Base-by-base conservation (phyloP, 2,113 vertebrate genomes). In the Odontophorus gujanensis region DNA sequence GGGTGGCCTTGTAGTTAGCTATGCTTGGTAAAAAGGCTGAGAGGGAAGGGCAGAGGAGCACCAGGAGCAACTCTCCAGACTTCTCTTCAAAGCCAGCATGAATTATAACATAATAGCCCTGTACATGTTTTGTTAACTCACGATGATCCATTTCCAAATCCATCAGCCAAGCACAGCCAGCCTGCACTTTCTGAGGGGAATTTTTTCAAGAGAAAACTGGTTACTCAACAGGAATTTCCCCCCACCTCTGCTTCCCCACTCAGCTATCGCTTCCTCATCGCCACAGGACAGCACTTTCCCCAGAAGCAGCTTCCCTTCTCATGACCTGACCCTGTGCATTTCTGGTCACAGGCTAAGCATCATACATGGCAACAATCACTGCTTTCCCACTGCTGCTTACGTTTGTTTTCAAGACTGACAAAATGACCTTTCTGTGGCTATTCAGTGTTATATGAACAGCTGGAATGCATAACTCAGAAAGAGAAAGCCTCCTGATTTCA, bases 391-490 rank as follows among this genome's bases (percentile, higher is more conserved):
- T 36, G 40, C 59, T 71, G 13, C 73, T 89, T 76, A 82, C 21
- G 43, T 43, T 69, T 79, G 57, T 50, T 91, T 94, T 36, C 55
- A 66, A 85, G 21, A 80, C 63, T 5, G 19, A 66, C 55, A 77
- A 26, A 85, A 80, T 0, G 0, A 89, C 53, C 59, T 77, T 91
- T 66, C 72, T 91, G 67, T 81, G 92, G 79, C 85, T 80, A 82
- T 47, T 77, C 76, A 74, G 34, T 55, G n/a, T 89, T 94, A 92
- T 1, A 89, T 87, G 77, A 95, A 87, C 68, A 95, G 81, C 75
- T 95, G 91, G 36, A 89, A 89, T 79, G 88, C 51, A 94, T 28
- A 93, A 81, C 77, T 53, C 67, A 82, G 63, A 80, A 74, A 58
- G 36, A 79, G 74, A 73, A 87, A 93, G 77, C 42, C 50, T 90